Evolutionary conservation across 2,797 vertebrate species (phyloP).

Genomic region (Lemur catta): DNA sequence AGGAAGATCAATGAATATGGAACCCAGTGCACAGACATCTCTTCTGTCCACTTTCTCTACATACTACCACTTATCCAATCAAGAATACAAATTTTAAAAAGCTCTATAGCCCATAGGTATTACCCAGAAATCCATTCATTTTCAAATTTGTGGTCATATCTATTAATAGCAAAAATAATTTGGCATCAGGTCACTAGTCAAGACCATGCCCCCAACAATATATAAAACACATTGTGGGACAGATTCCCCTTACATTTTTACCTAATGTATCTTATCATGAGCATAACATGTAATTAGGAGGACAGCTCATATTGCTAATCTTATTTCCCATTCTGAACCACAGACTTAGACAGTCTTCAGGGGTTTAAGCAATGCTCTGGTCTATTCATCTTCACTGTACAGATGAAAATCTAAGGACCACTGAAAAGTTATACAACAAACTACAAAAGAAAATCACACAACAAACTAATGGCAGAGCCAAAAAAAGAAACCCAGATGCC

Average conservation of each 20-base stretch:
- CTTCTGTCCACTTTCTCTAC: background rate
- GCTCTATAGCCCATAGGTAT: background rate
- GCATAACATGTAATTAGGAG: background rate
- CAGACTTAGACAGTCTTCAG: background rate
- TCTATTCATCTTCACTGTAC: background rate
- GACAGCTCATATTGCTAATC: background rate
- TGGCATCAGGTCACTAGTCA: background rate
- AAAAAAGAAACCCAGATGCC: constrained; percentile 2
- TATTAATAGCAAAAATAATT: constrained; percentile 32
- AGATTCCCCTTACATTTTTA: background rate
- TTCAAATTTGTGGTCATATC: background rate
- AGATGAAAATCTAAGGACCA: constrained; percentile 21
- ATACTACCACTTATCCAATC: background rate
- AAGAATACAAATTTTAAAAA: background rate
- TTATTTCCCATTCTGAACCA: constrained; percentile 41
- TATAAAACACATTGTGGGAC: background rate
- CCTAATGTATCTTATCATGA: background rate
- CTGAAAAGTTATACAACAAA: constrained; percentile 2
- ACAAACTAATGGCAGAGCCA: constrained; percentile 16
- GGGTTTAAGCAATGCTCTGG: background rate
- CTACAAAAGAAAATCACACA: background rate
- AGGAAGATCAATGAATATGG: background rate
- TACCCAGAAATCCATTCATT: background rate
- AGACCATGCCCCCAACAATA: constrained; percentile 4
- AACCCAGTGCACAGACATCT: background rate